Percentiles rank a stretch among this genome's conserved stretches.
Conservation (phyloP, 2,888 invertebrate genomes). For the Trimorus sp. region DNA sequence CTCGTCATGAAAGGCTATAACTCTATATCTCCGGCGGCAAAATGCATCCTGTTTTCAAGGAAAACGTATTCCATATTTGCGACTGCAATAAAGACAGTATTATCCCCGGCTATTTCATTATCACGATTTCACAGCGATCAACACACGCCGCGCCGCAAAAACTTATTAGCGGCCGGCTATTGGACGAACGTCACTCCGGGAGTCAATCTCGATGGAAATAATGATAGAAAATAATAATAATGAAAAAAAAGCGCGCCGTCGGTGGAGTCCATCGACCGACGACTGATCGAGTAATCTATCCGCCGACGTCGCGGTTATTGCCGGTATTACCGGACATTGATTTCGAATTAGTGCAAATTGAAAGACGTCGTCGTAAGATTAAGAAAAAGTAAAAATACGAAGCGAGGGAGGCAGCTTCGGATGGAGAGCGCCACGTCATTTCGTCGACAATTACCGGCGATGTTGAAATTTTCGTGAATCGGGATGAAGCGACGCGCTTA, state of each 20-base stretch:
- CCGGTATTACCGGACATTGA: conserved; percentile 76
- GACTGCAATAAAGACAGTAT: conserved; percentile 64
- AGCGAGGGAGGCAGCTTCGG: conserved; percentile 17
- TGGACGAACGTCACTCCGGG: conserved; percentile 61
- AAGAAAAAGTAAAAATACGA: conserved; percentile 37
- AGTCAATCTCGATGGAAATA: conserved; percentile 71
- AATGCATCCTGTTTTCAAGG: conserved; percentile 65
- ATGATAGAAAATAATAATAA: conserved; percentile 58
- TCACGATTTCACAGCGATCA: conserved; percentile 64
- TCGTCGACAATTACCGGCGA: conserved; percentile 48
- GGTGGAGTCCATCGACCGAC: conserved; percentile 48
- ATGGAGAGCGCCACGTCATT: conserved; percentile 23
- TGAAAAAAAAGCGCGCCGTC: conserved; percentile 15
- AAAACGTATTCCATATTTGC: conserved; percentile 63
- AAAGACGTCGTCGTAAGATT: conserved; percentile 61
- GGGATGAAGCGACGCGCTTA: conserved; percentile 23
- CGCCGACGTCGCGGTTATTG: conserved; percentile 62
- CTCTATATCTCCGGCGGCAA: conserved; percentile 55
- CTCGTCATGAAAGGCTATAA: conserved; percentile 51
- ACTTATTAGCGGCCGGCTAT: conserved; percentile 68
- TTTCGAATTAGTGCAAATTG: conserved; percentile 77
- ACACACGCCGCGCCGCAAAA: conserved; percentile 56
- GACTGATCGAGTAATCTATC: conserved; percentile 65
- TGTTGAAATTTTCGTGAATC: conserved; percentile 44
- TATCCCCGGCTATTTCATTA: conserved; percentile 63